Percentiles rank a stretch among this genome's conserved stretches.
Conservation (phyloP, 2,888 invertebrate genomes). For the Tryphoninae sp. region DNA sequence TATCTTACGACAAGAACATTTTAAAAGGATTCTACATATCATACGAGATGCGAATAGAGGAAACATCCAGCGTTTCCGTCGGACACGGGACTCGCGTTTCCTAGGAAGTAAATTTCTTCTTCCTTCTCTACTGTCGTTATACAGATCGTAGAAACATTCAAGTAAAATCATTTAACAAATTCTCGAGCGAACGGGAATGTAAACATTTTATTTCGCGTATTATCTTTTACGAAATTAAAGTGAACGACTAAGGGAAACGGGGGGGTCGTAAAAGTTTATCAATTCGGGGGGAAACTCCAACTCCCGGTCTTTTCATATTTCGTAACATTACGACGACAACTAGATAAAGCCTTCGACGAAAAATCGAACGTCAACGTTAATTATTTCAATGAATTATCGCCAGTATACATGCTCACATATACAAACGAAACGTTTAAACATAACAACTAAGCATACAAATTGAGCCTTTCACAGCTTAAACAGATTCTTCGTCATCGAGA, state of each 20-base stretch:
- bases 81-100: conserved; percentile 47
- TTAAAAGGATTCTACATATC: conserved; percentile 29
- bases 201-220: not conserved
- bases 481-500: conserved; percentile 22
- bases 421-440: conserved; percentile 57
- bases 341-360: conserved; percentile 53
- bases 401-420: conserved; percentile 55
- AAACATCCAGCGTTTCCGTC: conserved; percentile 67
- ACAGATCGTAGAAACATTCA: conserved; percentile 5
- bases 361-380: conserved; percentile 64
- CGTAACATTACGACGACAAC: conserved; percentile 55
- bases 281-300: conserved; percentile 33
- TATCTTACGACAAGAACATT: conserved; percentile 58
- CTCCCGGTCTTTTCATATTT: conserved; percentile 25
- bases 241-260: not conserved
- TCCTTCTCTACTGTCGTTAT: conserved; percentile 3
- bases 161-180: conserved; percentile 13
- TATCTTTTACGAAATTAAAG: not conserved
- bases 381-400: conserved; percentile 62
- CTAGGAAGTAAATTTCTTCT: conserved; percentile 7
- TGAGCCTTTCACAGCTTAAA: conserved; percentile 49
- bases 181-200: conserved; percentile 36
- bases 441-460: conserved; percentile 56
- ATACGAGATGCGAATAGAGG: conserved; percentile 46
- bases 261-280: not conserved